Evolutionary conservation across 2,888 invertebrate genomes (phyloP).

Genomic region (Labia minor): DNA sequence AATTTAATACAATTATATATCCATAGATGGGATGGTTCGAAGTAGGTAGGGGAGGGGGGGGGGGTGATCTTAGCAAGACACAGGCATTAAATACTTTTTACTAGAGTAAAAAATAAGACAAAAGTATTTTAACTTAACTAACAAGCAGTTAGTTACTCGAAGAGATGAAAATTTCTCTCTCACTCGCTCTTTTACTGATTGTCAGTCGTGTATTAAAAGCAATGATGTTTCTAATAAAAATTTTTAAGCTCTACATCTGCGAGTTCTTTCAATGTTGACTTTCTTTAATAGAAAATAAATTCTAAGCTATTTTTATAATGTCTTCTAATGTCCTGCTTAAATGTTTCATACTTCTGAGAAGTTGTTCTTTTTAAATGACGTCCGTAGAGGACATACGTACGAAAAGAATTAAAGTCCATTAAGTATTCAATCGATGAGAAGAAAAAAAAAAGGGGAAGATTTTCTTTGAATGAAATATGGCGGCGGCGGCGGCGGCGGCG

Average conservation of each 20-base stretch:
- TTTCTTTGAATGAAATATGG: background rate
- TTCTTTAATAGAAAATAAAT: constrained; percentile 13
- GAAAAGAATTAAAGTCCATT: too few species aligned
- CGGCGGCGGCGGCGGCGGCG: too few species aligned
- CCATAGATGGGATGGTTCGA: too few species aligned
- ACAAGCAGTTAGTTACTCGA: background rate
- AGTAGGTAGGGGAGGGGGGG: too few species aligned
- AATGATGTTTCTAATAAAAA: background rate
- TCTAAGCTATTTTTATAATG: background rate
- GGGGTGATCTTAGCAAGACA: too few species aligned
- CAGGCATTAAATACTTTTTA: too few species aligned
- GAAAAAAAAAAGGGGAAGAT: too few species aligned
- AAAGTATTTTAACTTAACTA: constrained; percentile 3
- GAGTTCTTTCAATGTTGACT: background rate
- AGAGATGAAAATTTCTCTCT: background rate
- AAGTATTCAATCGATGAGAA: too few species aligned
- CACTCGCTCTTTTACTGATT: background rate
- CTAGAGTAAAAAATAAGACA: background rate
- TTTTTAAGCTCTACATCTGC: background rate
- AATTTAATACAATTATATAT: too few species aligned
- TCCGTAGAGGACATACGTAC: too few species aligned
- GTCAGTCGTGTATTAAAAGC: background rate
- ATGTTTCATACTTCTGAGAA: background rate
- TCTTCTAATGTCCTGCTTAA: too few species aligned
- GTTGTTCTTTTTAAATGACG: background rate